A percentile compares a stretch with the other conserved stretches of the same genome.
Conservation (phyloP, 2,113 vertebrate species). For the Balaenoptera acutorostrata region DNA sequence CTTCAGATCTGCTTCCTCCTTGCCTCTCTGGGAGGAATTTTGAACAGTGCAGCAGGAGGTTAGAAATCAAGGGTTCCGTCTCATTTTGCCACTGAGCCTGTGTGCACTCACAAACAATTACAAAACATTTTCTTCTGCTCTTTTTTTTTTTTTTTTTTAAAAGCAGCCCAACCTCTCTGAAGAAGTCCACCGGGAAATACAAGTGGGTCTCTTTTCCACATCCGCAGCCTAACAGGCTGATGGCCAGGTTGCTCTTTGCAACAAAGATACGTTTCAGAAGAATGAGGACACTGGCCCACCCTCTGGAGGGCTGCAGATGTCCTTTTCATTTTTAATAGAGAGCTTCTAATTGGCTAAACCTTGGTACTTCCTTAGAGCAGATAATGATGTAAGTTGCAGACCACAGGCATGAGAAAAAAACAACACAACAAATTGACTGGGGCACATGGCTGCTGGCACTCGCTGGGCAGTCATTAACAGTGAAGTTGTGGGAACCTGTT, state of each 20-base stretch:
- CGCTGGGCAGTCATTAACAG: not conserved
- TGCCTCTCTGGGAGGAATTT: conserved; percentile 19
- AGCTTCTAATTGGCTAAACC: not conserved
- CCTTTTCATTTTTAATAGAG: conserved; percentile 8
- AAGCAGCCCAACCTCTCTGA: conserved; percentile 1
- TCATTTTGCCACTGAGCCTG: not conserved
- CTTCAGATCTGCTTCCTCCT: not conserved
- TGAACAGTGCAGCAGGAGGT: conserved; percentile 40
- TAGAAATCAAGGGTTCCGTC: not conserved
- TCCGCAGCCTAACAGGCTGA: not conserved
- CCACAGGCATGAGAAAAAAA: not conserved
- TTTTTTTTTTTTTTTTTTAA: not conserved
- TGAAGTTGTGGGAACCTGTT: not conserved
- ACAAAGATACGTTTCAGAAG: not conserved
- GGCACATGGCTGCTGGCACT: fast-evolving
- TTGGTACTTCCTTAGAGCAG: not conserved
- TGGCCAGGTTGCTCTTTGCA: not conserved
- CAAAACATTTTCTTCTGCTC: conserved; percentile 6
- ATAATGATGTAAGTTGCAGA: not conserved
- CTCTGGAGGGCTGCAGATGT: not conserved
- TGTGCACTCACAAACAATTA: not conserved
- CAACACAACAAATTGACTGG: not conserved
- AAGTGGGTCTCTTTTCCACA: not conserved
- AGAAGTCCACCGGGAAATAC: not conserved
- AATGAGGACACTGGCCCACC: not conserved